These are phyloP conservation scores for Drosophila baimaii DNA, from an alignment of 1,140 invertebrate species.

Conservation along the genomic window DNA sequence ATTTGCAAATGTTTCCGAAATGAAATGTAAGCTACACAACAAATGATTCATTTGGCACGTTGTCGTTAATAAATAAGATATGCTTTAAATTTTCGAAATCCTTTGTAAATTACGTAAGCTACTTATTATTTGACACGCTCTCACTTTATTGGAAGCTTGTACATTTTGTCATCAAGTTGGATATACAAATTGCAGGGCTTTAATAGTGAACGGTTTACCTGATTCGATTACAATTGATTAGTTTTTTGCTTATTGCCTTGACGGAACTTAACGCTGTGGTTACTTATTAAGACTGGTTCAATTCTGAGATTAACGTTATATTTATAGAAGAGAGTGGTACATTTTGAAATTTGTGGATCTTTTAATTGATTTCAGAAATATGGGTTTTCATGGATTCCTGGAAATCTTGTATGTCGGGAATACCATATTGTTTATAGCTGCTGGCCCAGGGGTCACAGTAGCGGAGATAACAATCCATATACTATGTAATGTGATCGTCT, in stretches of 20 bases:
- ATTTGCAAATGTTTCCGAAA: not conserved
- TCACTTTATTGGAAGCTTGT: too few species aligned
- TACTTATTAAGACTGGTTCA: not conserved
- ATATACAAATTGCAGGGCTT: not conserved
- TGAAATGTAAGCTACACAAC: too few species aligned
- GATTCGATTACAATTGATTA: not conserved
- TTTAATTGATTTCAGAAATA: not conserved
- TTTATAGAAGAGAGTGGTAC: too few species aligned
- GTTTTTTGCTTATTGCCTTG: not conserved
- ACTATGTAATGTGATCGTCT: not conserved
- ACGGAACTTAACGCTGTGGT: not conserved
- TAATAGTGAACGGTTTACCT: not conserved
- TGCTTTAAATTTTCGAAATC: not conserved
- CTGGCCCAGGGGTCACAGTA: not conserved
- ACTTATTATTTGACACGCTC: not conserved
- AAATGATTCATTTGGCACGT: not conserved
- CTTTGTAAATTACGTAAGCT: not conserved
- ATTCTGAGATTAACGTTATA: too few species aligned
- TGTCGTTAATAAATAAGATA: not conserved
- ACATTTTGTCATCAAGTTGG: not conserved
- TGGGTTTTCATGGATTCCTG: not conserved
- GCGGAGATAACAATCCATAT: not conserved
- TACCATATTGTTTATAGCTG: conserved; percentile 1
- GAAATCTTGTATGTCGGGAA: not conserved
- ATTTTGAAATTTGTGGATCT: not conserved